Percentiles rank a stretch among this genome's conserved stretches.
These are phyloP conservation scores for Drosophila baimaii DNA, from an alignment of 1,140 invertebrate species.

Conservation along the genomic window DNA sequence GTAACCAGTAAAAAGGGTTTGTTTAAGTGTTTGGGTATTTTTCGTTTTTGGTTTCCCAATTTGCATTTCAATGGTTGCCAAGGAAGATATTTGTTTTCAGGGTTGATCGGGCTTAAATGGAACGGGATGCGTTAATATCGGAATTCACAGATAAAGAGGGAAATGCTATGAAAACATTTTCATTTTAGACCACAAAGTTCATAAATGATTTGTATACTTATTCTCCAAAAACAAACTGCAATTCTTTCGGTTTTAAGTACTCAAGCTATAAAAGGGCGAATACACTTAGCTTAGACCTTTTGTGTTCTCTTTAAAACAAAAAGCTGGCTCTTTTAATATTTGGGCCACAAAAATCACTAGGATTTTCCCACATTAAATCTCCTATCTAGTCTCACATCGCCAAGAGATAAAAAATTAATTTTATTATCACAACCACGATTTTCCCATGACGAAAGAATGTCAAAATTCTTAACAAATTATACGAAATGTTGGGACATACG, in stretches of 20 bases:
- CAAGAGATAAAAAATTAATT: neutral
- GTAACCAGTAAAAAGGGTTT: constrained; percentile 31
- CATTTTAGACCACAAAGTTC: neutral
- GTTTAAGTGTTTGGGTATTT: constrained; percentile 50
- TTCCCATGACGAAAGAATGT: constrained; percentile 9
- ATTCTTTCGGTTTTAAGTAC: too few species aligned
- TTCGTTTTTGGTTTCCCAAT: constrained; percentile 34
- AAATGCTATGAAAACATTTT: neutral
- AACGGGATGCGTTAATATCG: neutral
- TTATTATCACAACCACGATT: constrained; percentile 1
- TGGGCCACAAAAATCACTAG: neutral
- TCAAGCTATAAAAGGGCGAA: neutral
- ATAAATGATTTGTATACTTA: neutral
- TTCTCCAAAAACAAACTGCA: neutral
- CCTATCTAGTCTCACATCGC: constrained; percentile 1
- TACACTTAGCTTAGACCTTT: neutral
- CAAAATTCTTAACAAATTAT: constrained; percentile 28
- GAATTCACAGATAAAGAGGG: neutral
- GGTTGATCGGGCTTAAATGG: constrained; percentile 39
- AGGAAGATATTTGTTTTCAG: constrained; percentile 26
- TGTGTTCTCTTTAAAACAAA: neutral
- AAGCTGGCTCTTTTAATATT: neutral
- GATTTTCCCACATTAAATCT: neutral
- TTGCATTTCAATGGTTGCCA: constrained; percentile 57
- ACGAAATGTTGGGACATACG: constrained; percentile 14